These are phyloP conservation scores for Blennius ocellaris DNA, from an alignment of 2,113 vertebrate species.

Conservation along the genomic window DNA sequence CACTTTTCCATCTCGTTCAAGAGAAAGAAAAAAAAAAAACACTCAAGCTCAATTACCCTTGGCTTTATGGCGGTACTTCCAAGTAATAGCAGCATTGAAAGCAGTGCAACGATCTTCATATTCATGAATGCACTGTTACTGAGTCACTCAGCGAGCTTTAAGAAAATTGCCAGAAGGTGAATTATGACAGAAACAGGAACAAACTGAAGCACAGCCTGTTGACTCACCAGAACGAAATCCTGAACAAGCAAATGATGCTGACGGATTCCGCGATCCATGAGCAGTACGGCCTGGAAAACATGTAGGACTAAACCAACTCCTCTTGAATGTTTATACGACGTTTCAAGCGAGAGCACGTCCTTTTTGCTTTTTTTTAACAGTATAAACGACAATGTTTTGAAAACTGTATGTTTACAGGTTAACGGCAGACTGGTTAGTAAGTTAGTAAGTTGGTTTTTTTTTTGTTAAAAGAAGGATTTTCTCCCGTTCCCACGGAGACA, in stretches of 20 bases:
- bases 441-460: too few species aligned
- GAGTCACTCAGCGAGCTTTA: constrained; percentile 13
- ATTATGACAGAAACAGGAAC: constrained; percentile 5
- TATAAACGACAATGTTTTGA: too few species aligned
- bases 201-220: neutral
- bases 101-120: constrained; percentile 24
- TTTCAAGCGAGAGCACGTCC: too few species aligned
- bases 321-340: too few species aligned
- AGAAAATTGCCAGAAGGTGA: neutral
- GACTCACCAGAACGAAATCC: neutral
- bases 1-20: constrained; percentile 25
- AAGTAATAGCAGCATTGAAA: constrained; percentile 22
- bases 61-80: constrained; percentile 31
- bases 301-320: too few species aligned
- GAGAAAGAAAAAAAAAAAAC: constrained; percentile 17
- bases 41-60: constrained; percentile 45
- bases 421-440: too few species aligned
- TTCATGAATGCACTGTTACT: constrained; percentile 37
- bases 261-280: too few species aligned
- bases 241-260: neutral
- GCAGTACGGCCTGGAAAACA: too few species aligned
- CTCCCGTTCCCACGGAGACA: too few species aligned
- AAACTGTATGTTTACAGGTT: too few species aligned
- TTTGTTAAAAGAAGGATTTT: too few species aligned
- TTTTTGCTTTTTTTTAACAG: too few species aligned